Percentiles rank a stretch among this genome's conserved stretches.
phyloP scores from a whole-genome alignment of 2,797 vertebrate species.

The Crocodylus rhombifer region DNA sequence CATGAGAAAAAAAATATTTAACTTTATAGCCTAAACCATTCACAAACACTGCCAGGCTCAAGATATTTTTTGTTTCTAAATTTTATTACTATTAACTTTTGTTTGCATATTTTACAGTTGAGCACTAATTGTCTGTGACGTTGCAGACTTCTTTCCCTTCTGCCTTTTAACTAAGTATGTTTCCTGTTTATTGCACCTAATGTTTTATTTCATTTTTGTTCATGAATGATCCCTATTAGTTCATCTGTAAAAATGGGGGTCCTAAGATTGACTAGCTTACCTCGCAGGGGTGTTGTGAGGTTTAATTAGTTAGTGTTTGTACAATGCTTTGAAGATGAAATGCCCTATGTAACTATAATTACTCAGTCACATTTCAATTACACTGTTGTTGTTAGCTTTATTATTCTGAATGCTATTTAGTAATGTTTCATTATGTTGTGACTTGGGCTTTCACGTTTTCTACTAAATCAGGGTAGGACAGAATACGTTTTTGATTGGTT shows the following conservation, averaged over 20 bases:
- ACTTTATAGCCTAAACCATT: neutral
- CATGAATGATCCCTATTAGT: neutral
- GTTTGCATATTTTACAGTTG: slow-evolving; percentile 29
- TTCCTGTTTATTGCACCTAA: slow-evolving; percentile 3
- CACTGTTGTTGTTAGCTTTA: rapidly evolving
- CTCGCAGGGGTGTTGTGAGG: rapidly evolving
- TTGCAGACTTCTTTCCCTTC: slow-evolving; percentile 12
- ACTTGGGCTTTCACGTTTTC: rapidly evolving
- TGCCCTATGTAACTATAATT: neutral
- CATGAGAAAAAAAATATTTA: neutral
- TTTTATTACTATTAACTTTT: neutral
- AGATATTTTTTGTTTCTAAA: neutral
- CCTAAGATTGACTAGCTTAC: neutral
- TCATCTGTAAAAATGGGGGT: neutral
- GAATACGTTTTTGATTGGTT: rapidly evolving
- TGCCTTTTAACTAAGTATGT: neutral
- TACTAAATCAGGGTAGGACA: neutral
- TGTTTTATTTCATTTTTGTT: slow-evolving; percentile 1
- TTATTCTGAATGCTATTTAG: rapidly evolving
- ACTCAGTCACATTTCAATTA: neutral
- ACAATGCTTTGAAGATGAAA: neutral
- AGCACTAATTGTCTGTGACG: neutral
- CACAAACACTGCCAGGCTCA: neutral
- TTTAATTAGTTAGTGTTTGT: neutral
- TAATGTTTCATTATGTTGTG: neutral